phyloP scores from a whole-genome alignment of 1,140 invertebrate genomes.

The Hylyphantes graminicola region DNA sequence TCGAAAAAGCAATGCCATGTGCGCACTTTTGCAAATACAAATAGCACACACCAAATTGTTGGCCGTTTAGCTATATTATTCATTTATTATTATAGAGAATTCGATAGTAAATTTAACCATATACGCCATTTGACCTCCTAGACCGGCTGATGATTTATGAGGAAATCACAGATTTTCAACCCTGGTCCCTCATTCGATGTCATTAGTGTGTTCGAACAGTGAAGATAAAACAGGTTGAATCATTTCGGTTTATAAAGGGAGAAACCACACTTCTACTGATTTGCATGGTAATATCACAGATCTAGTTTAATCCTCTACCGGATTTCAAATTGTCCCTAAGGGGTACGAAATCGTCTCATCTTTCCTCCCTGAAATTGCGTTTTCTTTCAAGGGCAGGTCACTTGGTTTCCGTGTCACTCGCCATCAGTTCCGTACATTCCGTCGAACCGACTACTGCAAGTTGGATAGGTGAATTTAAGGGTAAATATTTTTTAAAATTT shows the following conservation, averaged over 20 bases:
- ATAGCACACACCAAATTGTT: too few species aligned
- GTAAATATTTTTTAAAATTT: neutral
- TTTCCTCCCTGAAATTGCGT: neutral
- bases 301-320: conserved; percentile 9
- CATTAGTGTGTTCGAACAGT: too few species aligned
- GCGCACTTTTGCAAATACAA: too few species aligned
- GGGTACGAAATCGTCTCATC: neutral
- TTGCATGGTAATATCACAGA: neutral
- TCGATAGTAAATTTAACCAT: too few species aligned
- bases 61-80: too few species aligned
- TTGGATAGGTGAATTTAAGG: neutral
- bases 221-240: neutral
- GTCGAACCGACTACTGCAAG: neutral
- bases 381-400: conserved; percentile 9
- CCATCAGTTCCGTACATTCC: conserved; percentile 7
- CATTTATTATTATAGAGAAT: too few species aligned
- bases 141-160: too few species aligned
- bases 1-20: too few species aligned
- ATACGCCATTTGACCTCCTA: too few species aligned
- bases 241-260: neutral
- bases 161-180: too few species aligned
- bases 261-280: neutral
- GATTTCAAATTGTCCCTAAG: neutral
- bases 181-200: too few species aligned
- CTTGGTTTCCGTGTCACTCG: conserved; percentile 28